Percentiles rank a stretch among this genome's conserved stretches.
Evolutionary conservation across 2,888 invertebrate species (phyloP).

Genomic region (Alloplasta piceator): DNA sequence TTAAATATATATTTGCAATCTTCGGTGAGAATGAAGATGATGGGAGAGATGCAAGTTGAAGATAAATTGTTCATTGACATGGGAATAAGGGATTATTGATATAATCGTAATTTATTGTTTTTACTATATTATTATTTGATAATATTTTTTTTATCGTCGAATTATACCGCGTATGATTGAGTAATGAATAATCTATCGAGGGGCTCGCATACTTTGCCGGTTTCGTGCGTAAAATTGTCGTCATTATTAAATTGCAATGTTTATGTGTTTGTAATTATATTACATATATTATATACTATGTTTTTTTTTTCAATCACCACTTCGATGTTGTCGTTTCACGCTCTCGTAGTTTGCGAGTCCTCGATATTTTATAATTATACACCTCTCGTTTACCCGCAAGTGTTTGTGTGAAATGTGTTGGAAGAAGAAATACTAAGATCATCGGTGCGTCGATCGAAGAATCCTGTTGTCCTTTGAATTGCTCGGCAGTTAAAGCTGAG

Average conservation of each 20-base stretch:
- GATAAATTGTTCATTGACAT: too few species aligned
- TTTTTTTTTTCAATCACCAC: conserved; percentile 4
- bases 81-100: background rate
- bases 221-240: conserved; percentile 10
- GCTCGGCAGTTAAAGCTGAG: conserved; percentile 57
- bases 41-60: too few species aligned
- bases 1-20: too few species aligned
- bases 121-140: background rate
- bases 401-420: conserved; percentile 21
- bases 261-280: conserved; percentile 6
- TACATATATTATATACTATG: conserved; percentile 11
- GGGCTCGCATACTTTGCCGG: conserved; percentile 1
- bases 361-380: conserved; percentile 51
- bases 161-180: conserved; percentile 7
- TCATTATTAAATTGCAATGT: background rate
- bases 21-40: too few species aligned
- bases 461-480: conserved; percentile 74
- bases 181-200: conserved; percentile 33
- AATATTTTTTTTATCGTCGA: background rate
- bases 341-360: conserved; percentile 40
- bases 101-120: background rate
- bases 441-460: conserved; percentile 60
- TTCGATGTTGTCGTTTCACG: conserved; percentile 31
- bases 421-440: conserved; percentile 4
- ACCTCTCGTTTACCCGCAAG: conserved; percentile 4